Evolutionary conservation across 2,797 vertebrate genomes (phyloP).

Genomic region (Lophius americanus): DNA sequence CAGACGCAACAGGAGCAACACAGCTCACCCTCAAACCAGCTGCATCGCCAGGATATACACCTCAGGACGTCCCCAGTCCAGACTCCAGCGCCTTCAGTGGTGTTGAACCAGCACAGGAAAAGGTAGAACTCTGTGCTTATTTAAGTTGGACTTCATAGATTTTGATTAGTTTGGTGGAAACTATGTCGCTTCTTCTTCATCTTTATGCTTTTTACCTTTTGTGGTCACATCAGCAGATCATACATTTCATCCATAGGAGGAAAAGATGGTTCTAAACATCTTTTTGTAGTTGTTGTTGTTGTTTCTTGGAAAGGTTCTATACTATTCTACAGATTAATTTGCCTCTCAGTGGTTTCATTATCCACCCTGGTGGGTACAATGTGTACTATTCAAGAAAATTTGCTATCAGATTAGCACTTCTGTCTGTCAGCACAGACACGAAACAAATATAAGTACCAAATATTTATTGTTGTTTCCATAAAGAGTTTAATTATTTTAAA

Average conservation of each 20-base stretch:
- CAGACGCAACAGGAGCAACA: not conserved
- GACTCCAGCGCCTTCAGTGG: constrained; percentile 14
- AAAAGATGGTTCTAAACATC: no score
- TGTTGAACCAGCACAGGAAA: not conserved
- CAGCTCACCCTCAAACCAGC: constrained; percentile 15
- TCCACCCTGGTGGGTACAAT: not conserved
- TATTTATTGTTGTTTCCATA: no score
- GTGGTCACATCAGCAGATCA: no score
- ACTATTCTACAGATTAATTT: not conserved
- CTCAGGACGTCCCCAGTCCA: constrained; percentile 28
- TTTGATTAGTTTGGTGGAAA: not conserved
- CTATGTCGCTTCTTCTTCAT: no score
- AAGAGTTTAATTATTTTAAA: no score
- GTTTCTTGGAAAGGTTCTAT: not conserved
- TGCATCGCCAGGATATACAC: not conserved
- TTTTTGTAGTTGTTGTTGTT: not conserved
- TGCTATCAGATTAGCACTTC: no score
- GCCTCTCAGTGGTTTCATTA: not conserved
- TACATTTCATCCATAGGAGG: no score
- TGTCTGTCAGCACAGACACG: no score
- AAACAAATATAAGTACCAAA: no score
- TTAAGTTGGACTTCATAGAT: not conserved
- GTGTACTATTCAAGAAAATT: no score
- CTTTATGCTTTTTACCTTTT: no score
- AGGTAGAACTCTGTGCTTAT: constrained; percentile 13